phyloP scores from a whole-genome alignment of 2,888 invertebrate genomes.

The Acronicta psi region DNA sequence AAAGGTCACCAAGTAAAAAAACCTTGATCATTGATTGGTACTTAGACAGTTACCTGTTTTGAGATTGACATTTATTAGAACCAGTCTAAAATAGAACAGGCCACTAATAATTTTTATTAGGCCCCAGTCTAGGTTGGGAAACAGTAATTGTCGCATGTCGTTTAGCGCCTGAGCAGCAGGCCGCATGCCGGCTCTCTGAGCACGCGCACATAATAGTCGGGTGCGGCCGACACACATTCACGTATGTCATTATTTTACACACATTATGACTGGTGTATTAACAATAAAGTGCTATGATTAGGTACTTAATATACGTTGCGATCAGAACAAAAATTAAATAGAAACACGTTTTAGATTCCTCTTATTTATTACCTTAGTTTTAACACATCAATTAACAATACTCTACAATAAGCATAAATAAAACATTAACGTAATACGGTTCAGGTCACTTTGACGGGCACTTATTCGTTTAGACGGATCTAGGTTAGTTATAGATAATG shows the following conservation, averaged over 20 bases:
- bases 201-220: conserved; percentile 60
- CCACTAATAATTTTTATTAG: conserved; percentile 60
- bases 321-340: conserved; percentile 36
- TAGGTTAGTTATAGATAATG: conserved; percentile 45
- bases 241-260: conserved; percentile 57
- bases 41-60: conserved; percentile 35
- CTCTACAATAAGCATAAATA: conserved; percentile 67
- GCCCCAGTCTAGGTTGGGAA: conserved; percentile 65
- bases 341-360: conserved; percentile 73
- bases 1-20: conserved; percentile 43
- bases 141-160: conserved; percentile 41
- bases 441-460: conserved; percentile 71
- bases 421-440: conserved; percentile 65
- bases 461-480: conserved; percentile 61
- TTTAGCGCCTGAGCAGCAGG: conserved; percentile 8
- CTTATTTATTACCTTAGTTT: conserved; percentile 86
- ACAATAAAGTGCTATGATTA: conserved; percentile 31
- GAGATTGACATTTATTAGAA: conserved; percentile 56
- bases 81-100: conserved; percentile 52
- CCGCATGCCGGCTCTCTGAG: conserved; percentile 12
- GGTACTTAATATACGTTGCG: conserved; percentile 13
- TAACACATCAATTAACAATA: conserved; percentile 77
- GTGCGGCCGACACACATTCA: conserved; percentile 70
- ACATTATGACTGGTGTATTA: conserved; percentile 52
- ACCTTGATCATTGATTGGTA: conserved; percentile 48